Base-by-base conservation (phyloP, 1,140 invertebrate genomes). In the Anastrepha obliqua region DNA sequence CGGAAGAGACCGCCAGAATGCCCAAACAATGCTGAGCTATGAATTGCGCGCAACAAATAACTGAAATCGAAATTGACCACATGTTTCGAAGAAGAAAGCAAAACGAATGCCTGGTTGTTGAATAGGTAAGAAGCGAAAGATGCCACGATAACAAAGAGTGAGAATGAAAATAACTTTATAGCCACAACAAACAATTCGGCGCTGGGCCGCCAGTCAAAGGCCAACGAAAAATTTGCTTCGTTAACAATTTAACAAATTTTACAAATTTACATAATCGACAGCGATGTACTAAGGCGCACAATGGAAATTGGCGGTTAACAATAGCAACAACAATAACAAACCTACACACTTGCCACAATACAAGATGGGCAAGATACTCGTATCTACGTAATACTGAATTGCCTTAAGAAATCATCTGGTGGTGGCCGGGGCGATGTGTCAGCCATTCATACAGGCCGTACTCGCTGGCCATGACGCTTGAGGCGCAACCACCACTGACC, bases 31-130 rank as follows among this genome's bases (percentile, higher is more conserved):
- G 65, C 11, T 39, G 39, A 74, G 7, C 42, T 13, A 13, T 39
- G 6, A 44, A 74, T 17, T 47, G 20, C 11, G 8, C 29, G 8
- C 39, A 42, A 11, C 8, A 0, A 67, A 42, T 1, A 67, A 81
- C 15, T 20, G 74, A 81, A 81, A 81, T 81, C 47, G 74, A 81
- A 81, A 81, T 55, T 81, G 74, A 55, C 74, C 74, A 17, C 74
- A 81, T 20, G 47, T 29, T n/a, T 81, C 29, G 29, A 9, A 62
- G 74, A 6, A 15, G n/a, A 81, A 81, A 55, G n/a, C 42, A 9
- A 29, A 44, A 13, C 20, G 65, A 67, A 29, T 39, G 65, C 20
- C 29, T 42, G 39, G 11, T 11, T 67, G 39, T 67, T 42, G 39
- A 67, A 67, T 29, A 39, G 29, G 65, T 39, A 7, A 3, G 6